A percentile compares a stretch with the other conserved stretches of the same genome.
These are phyloP conservation scores for Synergus laeviventris DNA, from an alignment of 2,888 invertebrate genomes.

Conservation along the genomic window DNA sequence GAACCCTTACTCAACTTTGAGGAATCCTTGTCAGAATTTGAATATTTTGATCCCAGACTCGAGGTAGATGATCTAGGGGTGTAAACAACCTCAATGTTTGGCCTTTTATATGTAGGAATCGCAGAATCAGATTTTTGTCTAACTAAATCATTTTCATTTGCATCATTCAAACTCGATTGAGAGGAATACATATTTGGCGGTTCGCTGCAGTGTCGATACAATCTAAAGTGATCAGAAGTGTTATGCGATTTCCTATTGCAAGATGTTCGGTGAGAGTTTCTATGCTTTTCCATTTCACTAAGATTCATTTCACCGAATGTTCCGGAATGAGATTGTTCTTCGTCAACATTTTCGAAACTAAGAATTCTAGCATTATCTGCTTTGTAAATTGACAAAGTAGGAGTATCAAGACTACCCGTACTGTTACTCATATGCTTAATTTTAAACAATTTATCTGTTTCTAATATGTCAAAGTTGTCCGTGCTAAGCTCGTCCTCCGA, in stretches of 20 bases:
- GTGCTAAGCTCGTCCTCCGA: conserved; percentile 73
- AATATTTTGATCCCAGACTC: conserved; percentile 41
- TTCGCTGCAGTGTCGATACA: conserved; percentile 66
- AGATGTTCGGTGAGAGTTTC: conserved; percentile 15
- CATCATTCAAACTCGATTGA: conserved; percentile 9
- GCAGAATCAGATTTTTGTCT: conserved; percentile 63
- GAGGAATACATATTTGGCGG: conserved; percentile 64
- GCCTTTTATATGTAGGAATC: conserved; percentile 51
- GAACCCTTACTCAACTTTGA: conserved; percentile 5
- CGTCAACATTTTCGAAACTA: conserved; percentile 61
- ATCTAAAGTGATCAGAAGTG: conserved; percentile 42
- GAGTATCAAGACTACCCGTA: conserved; percentile 67
- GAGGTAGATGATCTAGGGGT: conserved; percentile 23
- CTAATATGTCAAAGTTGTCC: conserved; percentile 61
- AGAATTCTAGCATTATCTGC: conserved; percentile 5
- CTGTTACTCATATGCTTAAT: conserved; percentile 71
- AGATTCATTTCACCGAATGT: conserved; percentile 17
- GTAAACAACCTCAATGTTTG: conserved; percentile 47
- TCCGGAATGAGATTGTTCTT: conserved; percentile 45
- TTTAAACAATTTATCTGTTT: conserved; percentile 64
- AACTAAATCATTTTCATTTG: conserved; percentile 49
- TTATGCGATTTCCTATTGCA: neutral
- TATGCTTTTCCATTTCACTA: conserved; percentile 19
- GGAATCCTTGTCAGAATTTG: conserved; percentile 45
- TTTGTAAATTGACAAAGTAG: conserved; percentile 57